phyloP scores from a whole-genome alignment of 2,113 vertebrate species.

The Eptesicus fuscus region DNA sequence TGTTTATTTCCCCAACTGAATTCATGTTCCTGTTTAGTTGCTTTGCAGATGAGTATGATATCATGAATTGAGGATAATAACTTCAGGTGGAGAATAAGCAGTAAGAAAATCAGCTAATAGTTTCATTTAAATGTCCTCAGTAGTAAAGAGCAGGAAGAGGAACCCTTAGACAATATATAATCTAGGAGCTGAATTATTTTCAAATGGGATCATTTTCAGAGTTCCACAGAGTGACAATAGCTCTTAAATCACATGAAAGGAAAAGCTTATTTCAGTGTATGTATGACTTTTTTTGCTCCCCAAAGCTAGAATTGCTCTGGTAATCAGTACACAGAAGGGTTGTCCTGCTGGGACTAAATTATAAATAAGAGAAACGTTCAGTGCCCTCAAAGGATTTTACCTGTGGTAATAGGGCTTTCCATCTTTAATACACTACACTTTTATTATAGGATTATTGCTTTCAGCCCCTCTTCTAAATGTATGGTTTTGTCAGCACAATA shows the following conservation, averaged over 20 bases:
- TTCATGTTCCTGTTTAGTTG: slow-evolving; percentile 45
- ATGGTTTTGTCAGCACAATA: slow-evolving; percentile 48
- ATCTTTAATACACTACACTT: slow-evolving; percentile 65
- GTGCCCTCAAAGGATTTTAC: slow-evolving; percentile 51
- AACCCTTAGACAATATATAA: slow-evolving; percentile 72
- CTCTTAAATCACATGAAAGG: slow-evolving; percentile 53
- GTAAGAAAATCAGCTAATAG: slow-evolving; percentile 59
- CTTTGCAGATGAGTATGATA: slow-evolving; percentile 52
- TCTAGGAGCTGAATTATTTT: slow-evolving; percentile 69
- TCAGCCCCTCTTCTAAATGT: slow-evolving; percentile 49
- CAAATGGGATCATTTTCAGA: slow-evolving; percentile 70
- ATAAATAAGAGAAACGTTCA: slow-evolving; percentile 67
- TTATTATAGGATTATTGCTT: slow-evolving; percentile 72
- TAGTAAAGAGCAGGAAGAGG: slow-evolving; percentile 62
- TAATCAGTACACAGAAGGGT: slow-evolving; percentile 66
- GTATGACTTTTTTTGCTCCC: slow-evolving; percentile 57
- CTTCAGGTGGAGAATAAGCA: slow-evolving; percentile 70
- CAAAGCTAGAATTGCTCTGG: slow-evolving; percentile 67
- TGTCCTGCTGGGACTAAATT: slow-evolving; percentile 69
- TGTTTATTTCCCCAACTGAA: slow-evolving; percentile 25
- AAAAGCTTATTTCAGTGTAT: slow-evolving; percentile 70
- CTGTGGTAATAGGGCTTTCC: slow-evolving; percentile 65
- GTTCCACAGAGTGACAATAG: slow-evolving; percentile 66
- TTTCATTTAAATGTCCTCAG: slow-evolving; percentile 67
- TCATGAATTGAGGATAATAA: slow-evolving; percentile 63